Evolutionary conservation across 1,140 invertebrate genomes (phyloP), one percentile per base, ranked within the genome.

Genomic region (Atopsyche davidsoni): DNA sequence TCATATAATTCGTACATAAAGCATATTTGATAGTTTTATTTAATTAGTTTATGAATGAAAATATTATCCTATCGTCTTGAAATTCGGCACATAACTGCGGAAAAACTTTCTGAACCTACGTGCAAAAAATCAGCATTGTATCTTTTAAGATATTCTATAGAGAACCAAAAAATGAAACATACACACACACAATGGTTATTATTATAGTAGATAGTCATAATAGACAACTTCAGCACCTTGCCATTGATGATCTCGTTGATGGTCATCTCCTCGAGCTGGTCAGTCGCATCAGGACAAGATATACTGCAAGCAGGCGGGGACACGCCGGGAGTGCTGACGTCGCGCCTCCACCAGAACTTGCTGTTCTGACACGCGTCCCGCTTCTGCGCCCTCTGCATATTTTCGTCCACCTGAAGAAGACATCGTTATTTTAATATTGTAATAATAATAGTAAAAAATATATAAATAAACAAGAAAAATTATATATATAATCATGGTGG

Each of bases 181-280:
- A n/a, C n/a, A n/a, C n/a, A n/a, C n/a, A n/a, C n/a, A n/a, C n/a
- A n/a, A n/a, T n/a, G n/a, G n/a, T n/a, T n/a, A n/a, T n/a, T n/a
- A n/a, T n/a, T n/a, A n/a, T 22, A 34, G 7, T 4, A 45, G 3
- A 45, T 23, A n/a, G 10, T 34, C n/a, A 7, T 38, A 38, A 38
- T 18, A 38, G 13, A 44, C 55, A 38, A 38, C 13, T 7, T 7
- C 13, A 4, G 59, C 69, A 92, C 90, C 76, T 92, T 96, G 62
- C 96, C 96, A 74, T 98, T 98, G 44, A 99, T 89, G 59, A 99
- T 99, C 75, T 99, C 92, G 70, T 96, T 81, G 39, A 98, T 81
- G 2, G 88, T 89, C 82, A 98, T 89, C 58, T 83, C 74, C 2
- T 77, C 76, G 61, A 79, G 84, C 42, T 80, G 72, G 59, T 79